Conservation (phyloP, 2,888 invertebrate genomes). For the Tenthredo distinguenda region DNA sequence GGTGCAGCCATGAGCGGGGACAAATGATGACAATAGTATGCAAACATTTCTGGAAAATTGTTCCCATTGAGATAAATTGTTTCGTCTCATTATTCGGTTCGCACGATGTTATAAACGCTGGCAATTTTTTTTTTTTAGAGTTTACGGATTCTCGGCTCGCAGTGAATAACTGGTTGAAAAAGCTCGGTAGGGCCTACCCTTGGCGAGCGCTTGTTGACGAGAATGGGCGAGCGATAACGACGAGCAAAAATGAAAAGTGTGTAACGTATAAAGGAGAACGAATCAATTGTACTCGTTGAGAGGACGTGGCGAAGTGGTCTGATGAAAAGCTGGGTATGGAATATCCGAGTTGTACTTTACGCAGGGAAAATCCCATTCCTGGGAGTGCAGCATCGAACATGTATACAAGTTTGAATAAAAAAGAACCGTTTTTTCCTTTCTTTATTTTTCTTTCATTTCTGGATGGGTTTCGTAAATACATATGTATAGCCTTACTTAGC, state of each 20-base stretch:
- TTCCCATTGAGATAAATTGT: background rate
- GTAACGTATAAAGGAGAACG: slow-evolving; percentile 9
- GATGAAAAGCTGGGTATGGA: slow-evolving; percentile 2
- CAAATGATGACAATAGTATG: too few relatives aligned
- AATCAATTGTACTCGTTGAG: slow-evolving; percentile 37
- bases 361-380: background rate
- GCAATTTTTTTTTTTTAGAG: background rate
- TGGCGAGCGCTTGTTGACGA: slow-evolving; percentile 5
- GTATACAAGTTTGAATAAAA: background rate
- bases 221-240: slow-evolving; percentile 27
- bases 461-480: background rate
- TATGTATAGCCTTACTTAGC: background rate
- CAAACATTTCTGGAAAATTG: background rate
- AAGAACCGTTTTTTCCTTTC: background rate
- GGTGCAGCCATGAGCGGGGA: too few relatives aligned
- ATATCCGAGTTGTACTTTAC: background rate
- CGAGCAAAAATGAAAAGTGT: slow-evolving; percentile 30
- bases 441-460: background rate
- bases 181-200: background rate
- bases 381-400: background rate
- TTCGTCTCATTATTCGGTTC: background rate
- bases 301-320: background rate
- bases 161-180: background rate
- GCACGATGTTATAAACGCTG: background rate
- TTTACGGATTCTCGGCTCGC: background rate